Conservation (phyloP, 2,888 invertebrate species). For the Hypena proboscidalis region DNA sequence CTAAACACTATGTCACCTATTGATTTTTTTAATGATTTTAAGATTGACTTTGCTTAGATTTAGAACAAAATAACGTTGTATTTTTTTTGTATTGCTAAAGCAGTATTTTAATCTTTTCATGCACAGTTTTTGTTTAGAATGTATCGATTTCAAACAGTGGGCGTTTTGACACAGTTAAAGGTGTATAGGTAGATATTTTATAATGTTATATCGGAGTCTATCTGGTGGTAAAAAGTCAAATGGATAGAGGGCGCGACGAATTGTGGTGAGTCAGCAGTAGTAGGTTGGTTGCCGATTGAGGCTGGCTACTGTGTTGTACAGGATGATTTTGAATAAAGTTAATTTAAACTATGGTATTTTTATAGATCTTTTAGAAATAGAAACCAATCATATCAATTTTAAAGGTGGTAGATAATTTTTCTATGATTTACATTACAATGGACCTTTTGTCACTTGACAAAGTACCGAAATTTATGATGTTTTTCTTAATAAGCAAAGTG, state of each 20-base stretch:
- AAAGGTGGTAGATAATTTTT: no score
- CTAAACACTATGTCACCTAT: slow-evolving; percentile 9
- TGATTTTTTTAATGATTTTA: slow-evolving; percentile 8
- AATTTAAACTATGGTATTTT: not conserved
- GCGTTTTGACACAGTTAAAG: slow-evolving; percentile 34
- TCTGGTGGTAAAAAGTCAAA: slow-evolving; percentile 65
- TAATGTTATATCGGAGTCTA: slow-evolving; percentile 41
- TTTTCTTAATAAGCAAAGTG: no score
- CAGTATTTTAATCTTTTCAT: slow-evolving; percentile 1
- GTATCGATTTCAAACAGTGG: slow-evolving; percentile 18
- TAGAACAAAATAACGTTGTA: not conserved
- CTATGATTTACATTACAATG: no score
- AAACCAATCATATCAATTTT: no score
- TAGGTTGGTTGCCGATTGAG: slow-evolving; percentile 65
- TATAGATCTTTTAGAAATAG: not conserved
- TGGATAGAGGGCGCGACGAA: slow-evolving; percentile 76
- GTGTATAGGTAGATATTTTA: slow-evolving; percentile 34
- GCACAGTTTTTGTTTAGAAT: slow-evolving; percentile 16
- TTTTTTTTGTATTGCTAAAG: slow-evolving; percentile 1
- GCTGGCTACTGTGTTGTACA: slow-evolving; percentile 62
- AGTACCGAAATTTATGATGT: no score
- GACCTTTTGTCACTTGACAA: no score
- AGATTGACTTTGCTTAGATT: slow-evolving; percentile 8
- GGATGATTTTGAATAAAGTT: slow-evolving; percentile 41
- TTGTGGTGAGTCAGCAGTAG: slow-evolving; percentile 70